Evolutionary conservation across 2,113 vertebrate species (phyloP).

Genomic region (Anolis sagrei): DNA sequence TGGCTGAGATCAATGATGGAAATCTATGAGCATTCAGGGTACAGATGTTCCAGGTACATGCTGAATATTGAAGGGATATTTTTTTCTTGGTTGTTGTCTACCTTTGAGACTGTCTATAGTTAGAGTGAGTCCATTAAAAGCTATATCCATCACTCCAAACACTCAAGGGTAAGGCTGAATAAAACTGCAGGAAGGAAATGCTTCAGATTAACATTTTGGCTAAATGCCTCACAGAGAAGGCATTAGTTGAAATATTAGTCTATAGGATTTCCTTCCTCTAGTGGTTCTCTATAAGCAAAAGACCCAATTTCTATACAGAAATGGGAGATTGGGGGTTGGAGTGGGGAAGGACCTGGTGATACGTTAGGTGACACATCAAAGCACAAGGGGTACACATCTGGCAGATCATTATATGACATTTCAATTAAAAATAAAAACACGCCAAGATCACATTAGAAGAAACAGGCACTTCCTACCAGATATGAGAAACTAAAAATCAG

Average conservation of each 20-base stretch:
- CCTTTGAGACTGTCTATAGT: slow-evolving; percentile 52
- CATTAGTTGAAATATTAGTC: slow-evolving; percentile 59
- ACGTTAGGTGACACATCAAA: slow-evolving; percentile 14
- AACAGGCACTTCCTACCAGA: not conserved
- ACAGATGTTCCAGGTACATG: slow-evolving; percentile 32
- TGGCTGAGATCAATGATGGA: slow-evolving; percentile 19
- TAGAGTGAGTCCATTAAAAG: slow-evolving; percentile 51
- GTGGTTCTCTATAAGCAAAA: slow-evolving; percentile 52
- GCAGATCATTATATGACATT: not conserved
- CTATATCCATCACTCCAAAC: slow-evolving; percentile 48
- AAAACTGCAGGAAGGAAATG: slow-evolving; percentile 58
- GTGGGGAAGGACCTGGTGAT: not conserved
- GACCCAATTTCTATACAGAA: slow-evolving; percentile 45
- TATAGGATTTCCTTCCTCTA: slow-evolving; percentile 53
- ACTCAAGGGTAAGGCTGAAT: slow-evolving; percentile 50
- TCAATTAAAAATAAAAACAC: not conserved
- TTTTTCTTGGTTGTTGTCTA: not conserved
- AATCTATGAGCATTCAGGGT: slow-evolving; percentile 16
- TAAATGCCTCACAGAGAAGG: slow-evolving; percentile 53
- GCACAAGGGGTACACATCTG: not conserved
- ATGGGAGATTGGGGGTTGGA: fast-evolving
- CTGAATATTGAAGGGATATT: not conserved
- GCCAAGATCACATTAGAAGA: not conserved
- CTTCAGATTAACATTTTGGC: slow-evolving; percentile 62
- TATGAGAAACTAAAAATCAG: not conserved